Percentiles rank a stretch among this genome's conserved stretches.
These are phyloP conservation scores for Oryzias celebensis DNA, from an alignment of 2,113 vertebrate genomes.

Conservation along the genomic window DNA sequence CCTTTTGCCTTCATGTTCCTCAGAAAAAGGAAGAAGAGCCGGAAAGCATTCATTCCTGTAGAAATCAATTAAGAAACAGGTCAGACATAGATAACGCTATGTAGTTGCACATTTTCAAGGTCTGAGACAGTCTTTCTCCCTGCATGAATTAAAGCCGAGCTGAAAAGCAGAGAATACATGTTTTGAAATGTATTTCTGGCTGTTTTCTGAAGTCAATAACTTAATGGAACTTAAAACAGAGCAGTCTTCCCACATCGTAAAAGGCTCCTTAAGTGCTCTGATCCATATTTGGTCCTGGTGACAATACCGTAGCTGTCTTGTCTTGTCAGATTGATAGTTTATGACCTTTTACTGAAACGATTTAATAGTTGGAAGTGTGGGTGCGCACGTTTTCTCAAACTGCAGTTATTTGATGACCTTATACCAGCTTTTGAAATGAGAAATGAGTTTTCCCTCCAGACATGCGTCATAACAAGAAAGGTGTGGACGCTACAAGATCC, in stretches of 20 bases:
- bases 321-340: too few relatives aligned
- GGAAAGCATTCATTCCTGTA: slow-evolving; percentile 44
- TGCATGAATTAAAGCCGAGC: slow-evolving; percentile 5
- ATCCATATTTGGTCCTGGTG: too few relatives aligned
- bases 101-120: slow-evolving; percentile 47
- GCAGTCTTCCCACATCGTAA: slow-evolving; percentile 1
- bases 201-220: slow-evolving; percentile 12
- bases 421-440: too few relatives aligned
- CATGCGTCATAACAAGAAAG: too few relatives aligned
- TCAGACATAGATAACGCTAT: slow-evolving; percentile 42
- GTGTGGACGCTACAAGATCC: too few relatives aligned
- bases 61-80: slow-evolving; percentile 49
- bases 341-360: too few relatives aligned
- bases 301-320: too few relatives aligned
- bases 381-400: too few relatives aligned
- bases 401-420: too few relatives aligned
- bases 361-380: too few relatives aligned
- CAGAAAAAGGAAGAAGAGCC: slow-evolving; percentile 40
- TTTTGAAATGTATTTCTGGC: slow-evolving; percentile 21
- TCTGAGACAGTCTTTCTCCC: slow-evolving; percentile 37
- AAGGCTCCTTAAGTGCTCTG: neutral
- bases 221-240: slow-evolving; percentile 4
- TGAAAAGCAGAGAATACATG: neutral
- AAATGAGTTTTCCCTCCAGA: too few relatives aligned
- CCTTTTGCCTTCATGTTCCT: slow-evolving; percentile 36